Conservation (phyloP, 2,888 invertebrate genomes). For the Hypercompe scribonia region DNA sequence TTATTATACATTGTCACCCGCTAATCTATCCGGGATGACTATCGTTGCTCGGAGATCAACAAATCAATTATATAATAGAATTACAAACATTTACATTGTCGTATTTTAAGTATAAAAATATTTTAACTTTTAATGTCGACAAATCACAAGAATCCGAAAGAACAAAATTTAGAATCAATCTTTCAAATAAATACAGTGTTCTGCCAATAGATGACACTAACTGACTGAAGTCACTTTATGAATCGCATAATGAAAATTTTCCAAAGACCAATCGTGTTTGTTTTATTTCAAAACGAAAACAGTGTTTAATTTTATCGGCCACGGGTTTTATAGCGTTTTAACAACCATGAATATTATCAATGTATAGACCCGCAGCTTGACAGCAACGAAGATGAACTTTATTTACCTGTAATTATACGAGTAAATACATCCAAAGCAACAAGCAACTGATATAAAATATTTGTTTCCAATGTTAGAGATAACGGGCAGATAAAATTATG, state of each 20-base stretch:
- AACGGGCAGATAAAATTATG: background rate
- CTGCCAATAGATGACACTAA: background rate
- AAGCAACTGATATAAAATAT: background rate
- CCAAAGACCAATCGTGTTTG: background rate
- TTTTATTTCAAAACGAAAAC: background rate
- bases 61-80: too few relatives aligned
- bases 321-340: background rate
- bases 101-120: too few relatives aligned
- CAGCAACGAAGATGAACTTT: background rate
- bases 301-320: background rate
- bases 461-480: background rate
- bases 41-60: too few relatives aligned
- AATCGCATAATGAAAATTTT: background rate
- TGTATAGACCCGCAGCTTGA: background rate
- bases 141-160: too few relatives aligned
- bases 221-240: background rate
- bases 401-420: background rate
- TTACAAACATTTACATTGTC: too few relatives aligned
- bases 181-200: too few relatives aligned
- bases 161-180: too few relatives aligned
- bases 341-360: background rate
- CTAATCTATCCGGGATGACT: too few relatives aligned
- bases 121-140: too few relatives aligned
- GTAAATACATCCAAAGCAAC: background rate
- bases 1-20: too few relatives aligned